Percentiles rank a stretch among this genome's conserved stretches.
phyloP scores from a whole-genome alignment of 2,113 vertebrate species.

The Pseudorectes ferrugineus region DNA sequence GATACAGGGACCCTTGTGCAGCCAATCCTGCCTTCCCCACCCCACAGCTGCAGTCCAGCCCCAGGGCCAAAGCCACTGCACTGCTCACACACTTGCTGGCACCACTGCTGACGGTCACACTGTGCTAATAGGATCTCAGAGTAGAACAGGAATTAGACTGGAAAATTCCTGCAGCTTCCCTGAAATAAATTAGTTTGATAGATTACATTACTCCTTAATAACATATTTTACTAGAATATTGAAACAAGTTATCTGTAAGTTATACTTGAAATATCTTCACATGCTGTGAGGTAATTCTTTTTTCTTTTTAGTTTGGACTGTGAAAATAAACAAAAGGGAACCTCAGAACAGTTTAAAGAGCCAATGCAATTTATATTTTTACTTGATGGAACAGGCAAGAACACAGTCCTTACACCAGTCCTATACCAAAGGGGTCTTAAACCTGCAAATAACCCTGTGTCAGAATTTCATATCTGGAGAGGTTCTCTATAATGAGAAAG shows the following conservation, averaged over 20 bases:
- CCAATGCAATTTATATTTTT: background rate
- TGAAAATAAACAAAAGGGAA: background rate
- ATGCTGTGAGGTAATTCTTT: background rate
- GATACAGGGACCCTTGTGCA: background rate
- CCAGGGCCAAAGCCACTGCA: background rate
- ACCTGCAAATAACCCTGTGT: background rate
- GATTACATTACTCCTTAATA: background rate
- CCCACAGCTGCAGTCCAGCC: fast-evolving
- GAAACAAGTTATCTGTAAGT: background rate
- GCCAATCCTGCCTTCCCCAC: background rate
- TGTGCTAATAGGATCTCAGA: background rate
- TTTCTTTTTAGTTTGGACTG: background rate
- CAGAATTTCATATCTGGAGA: background rate
- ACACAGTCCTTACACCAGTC: background rate
- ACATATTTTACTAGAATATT: background rate
- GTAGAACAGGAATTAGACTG: background rate
- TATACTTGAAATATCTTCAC: background rate
- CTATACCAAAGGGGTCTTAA: background rate
- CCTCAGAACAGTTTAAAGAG: background rate
- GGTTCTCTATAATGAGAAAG: background rate
- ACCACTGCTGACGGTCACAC: background rate
- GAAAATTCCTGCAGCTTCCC: background rate
- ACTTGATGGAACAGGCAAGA: background rate
- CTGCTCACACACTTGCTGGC: background rate
- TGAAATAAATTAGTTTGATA: background rate